Base-by-base conservation (phyloP, 2,113 vertebrate species). In the Onychorhynchus coronatus region DNA sequence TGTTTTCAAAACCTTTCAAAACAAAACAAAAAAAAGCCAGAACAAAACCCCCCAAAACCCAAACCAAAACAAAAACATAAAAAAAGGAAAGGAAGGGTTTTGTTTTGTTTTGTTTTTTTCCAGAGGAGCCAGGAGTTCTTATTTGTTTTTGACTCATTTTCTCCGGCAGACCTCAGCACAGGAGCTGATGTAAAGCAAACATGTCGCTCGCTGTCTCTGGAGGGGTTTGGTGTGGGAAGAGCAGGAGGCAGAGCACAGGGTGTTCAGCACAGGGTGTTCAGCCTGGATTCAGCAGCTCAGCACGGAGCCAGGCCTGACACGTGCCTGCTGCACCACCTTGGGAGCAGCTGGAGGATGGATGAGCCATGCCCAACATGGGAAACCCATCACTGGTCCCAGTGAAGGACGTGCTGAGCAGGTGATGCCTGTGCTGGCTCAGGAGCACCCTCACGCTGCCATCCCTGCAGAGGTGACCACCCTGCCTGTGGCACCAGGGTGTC, bases 1-100 rank as follows among this genome's bases (percentile, higher is more conserved):
- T 85, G 80, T 74, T 93, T 93, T 56, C 66, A 89, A 92, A 97
- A 74, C 39, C 41, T 88, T 88, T 46, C 75, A 39, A 84, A 92
- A 70, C 47, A 87, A 47, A 92, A 89, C 39, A 62, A 50, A 61
- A 14, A 5, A 35, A 14, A 6, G 2, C n/a, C 42, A 53, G 46
- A 71, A 15, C 6, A 27, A 24, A n/a, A n/a, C n/a, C 6, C 4
- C 19, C 39, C 28, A 35, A 39, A 79, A 89, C 77, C 33, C 53
- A 74, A 42, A 50, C 17, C 37, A 30, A 27, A 73, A 14, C 5
- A 19, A 9, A 8, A 30, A 20, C 17, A 25, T 28, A 19, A 3
- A 4, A 50, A 55, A 62, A 39, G 9, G 71, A 77, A 77, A 94
- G 59, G 88, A 93, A 59, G 35, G 22, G 55, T 53, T 80, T 75